Conservation (phyloP, 2,113 vertebrate species). For the Myotis brandtii region DNA sequence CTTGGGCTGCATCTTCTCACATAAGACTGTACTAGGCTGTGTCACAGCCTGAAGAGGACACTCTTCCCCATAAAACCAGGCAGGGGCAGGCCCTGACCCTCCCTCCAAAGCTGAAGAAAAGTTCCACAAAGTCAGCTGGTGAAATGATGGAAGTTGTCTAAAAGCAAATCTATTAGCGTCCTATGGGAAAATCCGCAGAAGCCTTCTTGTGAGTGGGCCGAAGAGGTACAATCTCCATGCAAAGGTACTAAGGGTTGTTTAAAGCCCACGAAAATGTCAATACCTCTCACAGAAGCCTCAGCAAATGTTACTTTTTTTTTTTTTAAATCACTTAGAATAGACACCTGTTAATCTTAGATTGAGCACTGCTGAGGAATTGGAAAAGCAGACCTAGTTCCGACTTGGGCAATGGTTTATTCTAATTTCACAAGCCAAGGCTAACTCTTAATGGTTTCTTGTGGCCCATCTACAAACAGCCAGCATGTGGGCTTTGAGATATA, state of each 20-base stretch:
- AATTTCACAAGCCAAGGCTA: constrained; percentile 37
- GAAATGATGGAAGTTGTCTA: background rate
- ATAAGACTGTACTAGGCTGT: background rate
- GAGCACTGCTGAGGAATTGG: background rate
- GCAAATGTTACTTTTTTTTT: background rate
- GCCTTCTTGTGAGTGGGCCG: background rate
- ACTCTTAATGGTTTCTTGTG: constrained; percentile 28
- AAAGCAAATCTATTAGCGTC: background rate
- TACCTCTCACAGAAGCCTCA: background rate
- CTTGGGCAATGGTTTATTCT: background rate
- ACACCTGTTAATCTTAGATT: background rate
- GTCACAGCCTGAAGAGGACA: background rate
- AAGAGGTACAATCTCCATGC: background rate
- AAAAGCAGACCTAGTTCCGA: background rate
- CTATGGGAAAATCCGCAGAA: background rate
- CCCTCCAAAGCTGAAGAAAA: constrained; percentile 16
- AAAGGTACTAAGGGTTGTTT: background rate
- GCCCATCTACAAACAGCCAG: background rate
- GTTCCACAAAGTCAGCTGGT: constrained; percentile 23
- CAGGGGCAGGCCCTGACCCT: background rate
- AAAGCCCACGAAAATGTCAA: constrained; percentile 4
- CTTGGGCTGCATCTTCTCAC: background rate
- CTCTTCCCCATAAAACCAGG: constrained; percentile 22
- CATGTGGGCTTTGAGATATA: background rate
- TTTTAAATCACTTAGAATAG: background rate